phyloP scores from a whole-genome alignment of 2,797 vertebrate species.

The Epinephelus awoara region DNA sequence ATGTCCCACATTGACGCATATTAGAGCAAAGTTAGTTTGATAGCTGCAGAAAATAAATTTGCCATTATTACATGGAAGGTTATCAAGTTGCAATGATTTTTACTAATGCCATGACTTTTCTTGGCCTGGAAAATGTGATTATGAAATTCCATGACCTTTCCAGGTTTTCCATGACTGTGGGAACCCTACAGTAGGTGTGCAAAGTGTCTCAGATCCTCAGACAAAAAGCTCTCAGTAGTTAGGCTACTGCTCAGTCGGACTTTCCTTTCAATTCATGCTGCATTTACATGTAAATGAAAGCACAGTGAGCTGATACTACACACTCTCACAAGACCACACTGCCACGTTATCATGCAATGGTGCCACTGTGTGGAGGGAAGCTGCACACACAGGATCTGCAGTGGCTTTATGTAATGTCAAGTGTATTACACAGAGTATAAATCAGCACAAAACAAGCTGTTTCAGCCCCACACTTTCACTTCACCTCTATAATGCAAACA shows the following conservation, averaged over 20 bases:
- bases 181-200: background rate
- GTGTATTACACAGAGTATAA: background rate
- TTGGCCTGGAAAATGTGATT: too few species aligned
- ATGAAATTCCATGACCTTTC: too few species aligned
- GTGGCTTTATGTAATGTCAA: background rate
- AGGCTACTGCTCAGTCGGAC: too few species aligned
- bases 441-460: background rate
- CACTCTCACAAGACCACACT: background rate
- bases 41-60: too few species aligned
- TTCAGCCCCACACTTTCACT: background rate
- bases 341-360: constrained; percentile 46
- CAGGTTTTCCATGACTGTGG: too few species aligned
- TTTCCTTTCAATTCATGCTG: background rate
- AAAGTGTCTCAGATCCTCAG: background rate
- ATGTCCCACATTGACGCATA: too few species aligned
- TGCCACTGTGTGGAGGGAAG: constrained; percentile 74
- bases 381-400: constrained; percentile 43
- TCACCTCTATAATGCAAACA: background rate
- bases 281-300: background rate
- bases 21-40: too few species aligned
- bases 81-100: too few species aligned
- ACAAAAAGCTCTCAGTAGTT: background rate
- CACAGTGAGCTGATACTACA: too few species aligned
- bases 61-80: too few species aligned
- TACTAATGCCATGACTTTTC: too few species aligned